Percentiles rank a stretch among this genome's conserved stretches.
These are phyloP conservation scores for Botia almorhae DNA, from an alignment of 2,797 vertebrate genomes.

Conservation along the genomic window DNA sequence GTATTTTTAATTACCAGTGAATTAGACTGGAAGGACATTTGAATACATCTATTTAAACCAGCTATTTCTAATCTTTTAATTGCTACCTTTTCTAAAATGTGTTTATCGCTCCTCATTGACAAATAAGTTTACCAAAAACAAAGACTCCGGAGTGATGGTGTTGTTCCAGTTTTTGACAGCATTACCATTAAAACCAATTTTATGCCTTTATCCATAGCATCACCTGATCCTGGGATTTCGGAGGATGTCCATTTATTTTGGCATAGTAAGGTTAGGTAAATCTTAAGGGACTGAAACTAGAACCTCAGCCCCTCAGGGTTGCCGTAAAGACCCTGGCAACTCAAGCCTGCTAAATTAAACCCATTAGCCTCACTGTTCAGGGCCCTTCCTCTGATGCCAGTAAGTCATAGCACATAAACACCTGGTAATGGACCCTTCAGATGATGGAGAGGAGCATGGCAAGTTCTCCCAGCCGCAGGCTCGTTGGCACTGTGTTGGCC, in stretches of 20 bases:
- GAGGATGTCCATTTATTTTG: slow-evolving; percentile 35
- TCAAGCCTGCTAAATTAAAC: slow-evolving; percentile 76
- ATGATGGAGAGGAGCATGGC: slow-evolving; percentile 61
- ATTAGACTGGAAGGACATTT: too few relatives aligned
- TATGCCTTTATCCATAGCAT: not conserved
- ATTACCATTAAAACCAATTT: not conserved
- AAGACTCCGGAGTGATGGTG: too few relatives aligned
- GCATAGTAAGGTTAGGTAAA: slow-evolving; percentile 13
- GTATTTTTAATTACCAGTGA: too few relatives aligned
- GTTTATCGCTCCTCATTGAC: not conserved
- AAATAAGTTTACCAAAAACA: too few relatives aligned
- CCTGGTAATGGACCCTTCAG: slow-evolving; percentile 77
- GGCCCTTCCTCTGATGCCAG: slow-evolving; percentile 69
- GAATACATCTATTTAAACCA: too few relatives aligned
- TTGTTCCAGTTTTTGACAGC: not conserved
- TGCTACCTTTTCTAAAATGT: not conserved
- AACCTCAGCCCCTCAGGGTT: slow-evolving; percentile 66
- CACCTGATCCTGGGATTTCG: slow-evolving; percentile 1
- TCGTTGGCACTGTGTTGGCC: slow-evolving; percentile 67
- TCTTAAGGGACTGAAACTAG: slow-evolving; percentile 52
- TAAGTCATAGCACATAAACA: slow-evolving; percentile 78
- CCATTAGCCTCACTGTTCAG: slow-evolving; percentile 79
- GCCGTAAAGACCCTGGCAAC: slow-evolving; percentile 70
- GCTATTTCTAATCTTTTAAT: too few relatives aligned
- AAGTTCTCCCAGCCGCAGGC: slow-evolving; percentile 63